A percentile compares a stretch with the other conserved stretches of the same genome.
Conservation (phyloP, 1,140 invertebrate genomes). For the Probaryconus sp. region DNA sequence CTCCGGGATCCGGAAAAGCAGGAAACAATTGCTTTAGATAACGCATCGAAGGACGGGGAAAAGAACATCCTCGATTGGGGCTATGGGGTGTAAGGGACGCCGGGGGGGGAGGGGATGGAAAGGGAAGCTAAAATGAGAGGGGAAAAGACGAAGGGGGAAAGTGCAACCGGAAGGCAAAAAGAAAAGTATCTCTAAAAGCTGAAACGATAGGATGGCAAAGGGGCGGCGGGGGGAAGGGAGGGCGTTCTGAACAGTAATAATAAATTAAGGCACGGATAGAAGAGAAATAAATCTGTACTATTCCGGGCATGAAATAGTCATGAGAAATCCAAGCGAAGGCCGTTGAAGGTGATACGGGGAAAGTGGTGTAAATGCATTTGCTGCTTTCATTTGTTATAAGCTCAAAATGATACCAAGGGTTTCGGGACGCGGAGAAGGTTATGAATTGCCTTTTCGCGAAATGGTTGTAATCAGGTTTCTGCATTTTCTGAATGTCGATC, state of each 20-base stretch:
- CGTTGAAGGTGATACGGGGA: constrained; percentile 15
- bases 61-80: too few species aligned
- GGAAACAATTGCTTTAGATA: constrained; percentile 50
- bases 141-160: constrained; percentile 27
- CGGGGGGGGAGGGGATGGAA: constrained; percentile 2
- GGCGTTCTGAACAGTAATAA: constrained; percentile 35
- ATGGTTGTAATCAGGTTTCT: too few species aligned
- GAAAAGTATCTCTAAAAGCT: constrained; percentile 34
- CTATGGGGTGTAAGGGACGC: not conserved
- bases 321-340: constrained; percentile 14
- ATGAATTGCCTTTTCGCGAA: too few species aligned
- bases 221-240: not conserved
- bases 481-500: too few species aligned
- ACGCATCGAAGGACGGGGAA: constrained; percentile 7
- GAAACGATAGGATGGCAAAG: constrained; percentile 8
- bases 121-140: constrained; percentile 33
- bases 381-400: constrained; percentile 18
- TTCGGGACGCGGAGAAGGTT: too few species aligned
- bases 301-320: constrained; percentile 33
- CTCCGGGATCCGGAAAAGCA: constrained; percentile 41
- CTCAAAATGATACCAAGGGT: constrained; percentile 13
- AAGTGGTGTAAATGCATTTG: constrained; percentile 25
- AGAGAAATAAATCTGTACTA: constrained; percentile 35
- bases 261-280: constrained; percentile 43
- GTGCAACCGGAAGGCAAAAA: constrained; percentile 33